Base-by-base conservation (phyloP, 2,797 vertebrate genomes). In the Nyctibius grandis region DNA sequence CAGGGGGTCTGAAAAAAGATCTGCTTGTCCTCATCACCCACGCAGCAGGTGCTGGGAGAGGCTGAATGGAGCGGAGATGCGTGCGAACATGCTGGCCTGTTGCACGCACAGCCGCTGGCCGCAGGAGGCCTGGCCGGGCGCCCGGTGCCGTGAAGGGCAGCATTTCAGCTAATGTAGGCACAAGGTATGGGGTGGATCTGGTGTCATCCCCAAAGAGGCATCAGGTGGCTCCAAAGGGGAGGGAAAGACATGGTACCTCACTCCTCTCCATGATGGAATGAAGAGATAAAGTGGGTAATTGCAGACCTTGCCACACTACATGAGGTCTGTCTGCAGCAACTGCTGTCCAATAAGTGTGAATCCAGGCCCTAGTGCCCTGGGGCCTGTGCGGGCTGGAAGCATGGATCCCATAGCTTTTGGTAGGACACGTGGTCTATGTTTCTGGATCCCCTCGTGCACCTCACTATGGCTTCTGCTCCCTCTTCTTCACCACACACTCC, bases 91-190 rank as follows among this genome's bases (percentile, higher is more conserved):
- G n/a, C 92, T 0, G 14, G 40, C 15, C 65, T 95, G 93, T 75
- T 13, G 78, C 90, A 87, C 0, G 3, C 9, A 1, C 85, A 75
- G 88, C 85, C 51, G 1, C 67, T 60, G 77, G 64, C 86, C 77
- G 88, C 84, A 38, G 70, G 40, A 77, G 65, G 51, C 84, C 92
- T 97, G 97, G 97, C 94, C 44, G 22, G 42, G 40, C 3, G 93
- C 96, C 97, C 85, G 4, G 69, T 19, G 0, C 95, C 5, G 4
- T 79, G 96, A 97, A 97, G 95, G 97, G 97, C 96, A 97, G 78
- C 63, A 17, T 18, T 94, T 88, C 93, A 64, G 88, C 95, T 92
- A 48, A 77, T 85, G 95, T 61, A 47, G 88, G 85, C 94, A 60
- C 23, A 29, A 81, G 88, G 70, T 82, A 85, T 80, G 45, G 88